Conservation (phyloP, 2,797 vertebrate species). For the Petrocephalus sullivani region DNA sequence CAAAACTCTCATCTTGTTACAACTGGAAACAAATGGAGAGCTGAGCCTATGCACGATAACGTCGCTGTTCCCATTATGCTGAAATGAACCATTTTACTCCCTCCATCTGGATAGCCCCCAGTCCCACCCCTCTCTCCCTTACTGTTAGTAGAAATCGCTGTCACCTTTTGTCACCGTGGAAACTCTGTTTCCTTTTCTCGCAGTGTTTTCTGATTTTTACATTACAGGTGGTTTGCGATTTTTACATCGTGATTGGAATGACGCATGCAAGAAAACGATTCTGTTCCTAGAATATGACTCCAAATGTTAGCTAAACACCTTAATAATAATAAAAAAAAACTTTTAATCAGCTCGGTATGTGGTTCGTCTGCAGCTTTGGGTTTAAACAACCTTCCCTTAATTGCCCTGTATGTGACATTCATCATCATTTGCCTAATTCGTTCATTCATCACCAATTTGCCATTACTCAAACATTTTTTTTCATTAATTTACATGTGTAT, state of each 20-base stretch:
- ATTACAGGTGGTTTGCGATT: background rate
- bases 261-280: background rate
- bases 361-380: background rate
- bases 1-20: constrained; percentile 1
- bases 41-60: constrained; percentile 6
- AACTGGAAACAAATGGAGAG: constrained; percentile 22
- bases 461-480: constrained; percentile 7
- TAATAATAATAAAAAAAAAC: background rate
- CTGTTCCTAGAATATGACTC: background rate
- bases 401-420: constrained; percentile 2
- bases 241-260: background rate
- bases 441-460: background rate
- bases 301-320: background rate
- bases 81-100: background rate
- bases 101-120: background rate
- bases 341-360: constrained; percentile 8
- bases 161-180: background rate
- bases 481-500: background rate
- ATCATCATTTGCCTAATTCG: background rate
- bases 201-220: background rate
- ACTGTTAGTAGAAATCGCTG: background rate
- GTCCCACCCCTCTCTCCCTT: background rate
- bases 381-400: constrained; percentile 5
- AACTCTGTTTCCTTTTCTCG: background rate
- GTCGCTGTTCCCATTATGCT: background rate